A percentile compares a stretch with the other conserved stretches of the same genome.
Conservation (phyloP, 1,140 invertebrate species). For the Oscheius sp. region DNA sequence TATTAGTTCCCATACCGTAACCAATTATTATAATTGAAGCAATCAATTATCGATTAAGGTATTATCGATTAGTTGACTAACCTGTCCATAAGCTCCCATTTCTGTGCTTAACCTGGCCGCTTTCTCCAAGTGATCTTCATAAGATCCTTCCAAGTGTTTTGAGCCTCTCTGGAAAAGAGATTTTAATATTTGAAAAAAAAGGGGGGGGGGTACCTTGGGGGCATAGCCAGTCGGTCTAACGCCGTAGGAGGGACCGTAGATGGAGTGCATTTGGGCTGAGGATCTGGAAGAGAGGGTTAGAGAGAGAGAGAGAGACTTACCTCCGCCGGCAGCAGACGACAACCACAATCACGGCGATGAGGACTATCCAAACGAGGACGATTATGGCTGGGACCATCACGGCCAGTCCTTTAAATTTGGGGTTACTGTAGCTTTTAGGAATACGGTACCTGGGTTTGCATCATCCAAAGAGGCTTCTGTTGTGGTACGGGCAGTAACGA, state of each 20-base stretch:
- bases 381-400: conserved; percentile 53
- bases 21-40: conserved; percentile 11
- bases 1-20: neutral
- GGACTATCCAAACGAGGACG: conserved; percentile 55
- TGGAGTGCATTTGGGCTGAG: conserved; percentile 41
- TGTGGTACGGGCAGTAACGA: neutral
- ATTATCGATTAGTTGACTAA: conserved; percentile 30
- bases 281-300: neutral
- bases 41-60: conserved; percentile 11
- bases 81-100: conserved; percentile 50
- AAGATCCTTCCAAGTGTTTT: conserved; percentile 37
- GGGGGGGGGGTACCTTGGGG: too few species aligned
- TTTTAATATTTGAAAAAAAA: too few species aligned
- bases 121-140: conserved; percentile 60
- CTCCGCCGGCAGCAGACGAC: conserved; percentile 55
- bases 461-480: neutral
- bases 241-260: conserved; percentile 57
- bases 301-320: too few species aligned
- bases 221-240: conserved; percentile 50
- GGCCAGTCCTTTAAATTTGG: conserved; percentile 46
- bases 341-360: conserved; percentile 49
- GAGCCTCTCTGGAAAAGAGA: conserved; percentile 42
- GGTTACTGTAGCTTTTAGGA: neutral
- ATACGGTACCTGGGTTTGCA: neutral
- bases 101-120: conserved; percentile 46